Conservation (phyloP, 2,113 vertebrate genomes). For the Buteo buteo region DNA sequence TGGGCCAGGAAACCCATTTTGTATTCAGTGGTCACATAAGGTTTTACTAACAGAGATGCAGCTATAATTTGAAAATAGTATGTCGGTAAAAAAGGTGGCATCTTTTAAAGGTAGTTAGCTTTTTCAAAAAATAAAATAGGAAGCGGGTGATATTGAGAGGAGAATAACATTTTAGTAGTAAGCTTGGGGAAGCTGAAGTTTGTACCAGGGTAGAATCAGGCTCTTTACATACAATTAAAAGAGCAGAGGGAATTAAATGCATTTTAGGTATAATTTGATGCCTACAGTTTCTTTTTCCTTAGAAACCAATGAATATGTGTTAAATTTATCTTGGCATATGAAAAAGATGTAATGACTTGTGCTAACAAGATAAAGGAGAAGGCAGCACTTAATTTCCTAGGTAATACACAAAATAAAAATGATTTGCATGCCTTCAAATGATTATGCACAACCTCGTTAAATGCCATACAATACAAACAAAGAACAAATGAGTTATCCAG, state of each 20-base stretch:
- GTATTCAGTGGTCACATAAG: background rate
- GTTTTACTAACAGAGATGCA: constrained; percentile 28
- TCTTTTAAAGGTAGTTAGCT: constrained; percentile 6
- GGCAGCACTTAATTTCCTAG: constrained; percentile 64
- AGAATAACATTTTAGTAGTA: constrained; percentile 8
- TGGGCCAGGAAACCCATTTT: background rate
- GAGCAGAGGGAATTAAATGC: constrained; percentile 37
- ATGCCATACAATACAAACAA: background rate
- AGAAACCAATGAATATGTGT: constrained; percentile 53
- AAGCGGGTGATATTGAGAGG: background rate
- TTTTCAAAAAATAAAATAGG: background rate
- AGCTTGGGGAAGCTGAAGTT: background rate
- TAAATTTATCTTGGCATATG: constrained; percentile 66
- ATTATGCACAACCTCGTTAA: constrained; percentile 40
- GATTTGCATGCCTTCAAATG: constrained; percentile 53
- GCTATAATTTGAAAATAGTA: constrained; percentile 23
- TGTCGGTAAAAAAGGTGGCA: background rate
- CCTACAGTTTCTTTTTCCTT: constrained; percentile 24
- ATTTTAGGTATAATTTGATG: constrained; percentile 57
- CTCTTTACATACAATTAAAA: constrained; percentile 1
- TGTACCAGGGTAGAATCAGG: background rate
- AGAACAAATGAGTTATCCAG: background rate
- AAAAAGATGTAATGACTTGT: constrained; percentile 68
- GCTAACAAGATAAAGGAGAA: constrained; percentile 66
- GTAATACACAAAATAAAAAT: constrained; percentile 69